Evolutionary conservation across 2,888 invertebrate species (phyloP), one percentile per base, ranked within the genome.

Genomic region (Trichogramma dendrolimi): DNA sequence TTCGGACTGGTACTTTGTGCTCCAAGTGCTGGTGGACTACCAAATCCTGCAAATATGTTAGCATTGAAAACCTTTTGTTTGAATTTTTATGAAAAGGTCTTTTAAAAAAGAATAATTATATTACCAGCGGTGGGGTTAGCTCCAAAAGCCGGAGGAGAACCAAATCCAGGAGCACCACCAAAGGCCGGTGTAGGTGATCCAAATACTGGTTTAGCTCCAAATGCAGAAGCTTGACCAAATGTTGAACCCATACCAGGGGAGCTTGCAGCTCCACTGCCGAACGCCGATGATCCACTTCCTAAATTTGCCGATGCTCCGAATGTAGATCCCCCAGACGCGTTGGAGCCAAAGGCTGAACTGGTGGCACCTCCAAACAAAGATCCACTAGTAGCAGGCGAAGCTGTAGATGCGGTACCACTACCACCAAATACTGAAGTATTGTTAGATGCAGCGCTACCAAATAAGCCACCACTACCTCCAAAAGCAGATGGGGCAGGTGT

Each of bases 191-290:
- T 41, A 6, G 69, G 57, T 5, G 72, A 66, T 6, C 76, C 77
- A 57, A 78, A 78, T 3, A 72, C 69, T 7, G 77, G 71, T 60
- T 75, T 75, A 0, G 70, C 48, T 5, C 74, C 75, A 61, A 79
- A 79, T 4, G 73, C 57, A 0, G 77, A 61, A 42, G 73, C 39
- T 44, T 75, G 74, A 6, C 77, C 75, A 43, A 79, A 78, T 38
- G 66, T 61, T 4, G 66, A 54, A 5, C 49, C 59, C 6, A 61
- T 55, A 3, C 51, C 64, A 3, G 58, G 61, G 4, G 66, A 44
- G 38, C 65, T 62, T 39, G 65, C 55, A 2, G 66, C 49, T 8
- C 61, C 50, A 6, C 60, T 64, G 6, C 68, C 70, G 52, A 70
- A 71, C 50, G 67, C 55, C 2, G 69, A 67, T 6, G 58, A 47